Evolutionary conservation across 1,140 invertebrate species (phyloP), one percentile per base, ranked within the genome.

Genomic region (Charaxes varanes): DNA sequence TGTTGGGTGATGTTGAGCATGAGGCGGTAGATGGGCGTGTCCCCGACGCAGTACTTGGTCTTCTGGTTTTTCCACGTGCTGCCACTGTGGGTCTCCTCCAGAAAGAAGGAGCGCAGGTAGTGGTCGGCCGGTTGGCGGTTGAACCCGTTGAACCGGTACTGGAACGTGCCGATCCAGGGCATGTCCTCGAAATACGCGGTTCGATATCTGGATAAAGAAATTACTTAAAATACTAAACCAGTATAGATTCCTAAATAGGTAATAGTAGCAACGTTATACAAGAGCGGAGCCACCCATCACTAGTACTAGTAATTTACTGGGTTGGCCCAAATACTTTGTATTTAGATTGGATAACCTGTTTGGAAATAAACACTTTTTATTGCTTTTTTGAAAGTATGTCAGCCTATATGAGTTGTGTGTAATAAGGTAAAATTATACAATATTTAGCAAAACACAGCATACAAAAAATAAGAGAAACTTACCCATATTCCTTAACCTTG

Each of bases 141-240:
- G 73, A 98, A 99, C 0, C 96, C 97, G 44, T 94, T 93, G 62
- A 98, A 88, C 5, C 96, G 88, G 74, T 96, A 96, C 13, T 94
- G 96, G 62, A 97, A 98, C 0, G 94, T 96, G 0, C 96, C 95
- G 4, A 94, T 89, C 58, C 87, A 81, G 0, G 93, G 90, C 47
- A 91, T 87, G 70, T 99, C 97, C 79, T 99, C 97, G 54, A 92
- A 92, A 74, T 92, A 98, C 4, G 91, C 91, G 24, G 90, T 89
- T 17, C 90, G 87, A 53, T 91, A 92, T 1, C 82, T 85, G n/a
- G n/a, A n/a, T n/a, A n/a, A n/a, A n/a, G n/a, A n/a, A n/a, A n/a
- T n/a, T n/a, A n/a, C n/a, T n/a, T n/a, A n/a, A n/a, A n/a, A n/a
- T n/a, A n/a, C n/a, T n/a, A n/a, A n/a, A n/a, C n/a, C n/a, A n/a